Evolutionary conservation across 2,888 invertebrate species (phyloP).

Genomic region (Empis livida): DNA sequence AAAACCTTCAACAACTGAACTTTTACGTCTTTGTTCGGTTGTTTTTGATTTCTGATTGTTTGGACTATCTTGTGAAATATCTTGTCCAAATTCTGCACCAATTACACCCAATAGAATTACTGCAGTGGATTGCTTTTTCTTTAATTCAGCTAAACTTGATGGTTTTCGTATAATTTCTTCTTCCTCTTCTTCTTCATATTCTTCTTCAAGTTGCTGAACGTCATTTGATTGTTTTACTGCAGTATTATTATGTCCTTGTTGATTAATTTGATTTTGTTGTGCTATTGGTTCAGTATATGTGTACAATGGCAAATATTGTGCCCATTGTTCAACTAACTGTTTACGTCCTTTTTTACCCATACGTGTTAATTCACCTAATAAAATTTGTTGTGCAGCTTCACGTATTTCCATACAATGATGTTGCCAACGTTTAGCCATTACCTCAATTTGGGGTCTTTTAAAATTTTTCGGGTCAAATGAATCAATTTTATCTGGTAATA

Average conservation of each 20-base stretch:
- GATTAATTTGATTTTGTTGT: conserved; percentile 38
- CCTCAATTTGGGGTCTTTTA: conserved; percentile 93
- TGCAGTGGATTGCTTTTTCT: conserved; percentile 92
- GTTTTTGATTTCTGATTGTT: conserved; percentile 14
- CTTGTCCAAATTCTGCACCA: conserved; percentile 96
- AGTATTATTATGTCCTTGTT: conserved; percentile 8
- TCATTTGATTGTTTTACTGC: background rate
- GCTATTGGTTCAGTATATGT: conserved; percentile 68
- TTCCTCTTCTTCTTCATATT: conserved; percentile 78
- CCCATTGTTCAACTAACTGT: conserved; percentile 88
- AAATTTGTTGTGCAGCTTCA: conserved; percentile 90
- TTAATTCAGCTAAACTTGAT: conserved; percentile 71
- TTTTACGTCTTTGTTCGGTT: conserved; percentile 46
- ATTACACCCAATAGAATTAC: conserved; percentile 94
- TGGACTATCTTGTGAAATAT: conserved; percentile 61
- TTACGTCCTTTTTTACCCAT: conserved; percentile 69
- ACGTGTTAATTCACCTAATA: conserved; percentile 83
- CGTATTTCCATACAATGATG: conserved; percentile 96
- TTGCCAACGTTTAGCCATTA: conserved; percentile 96
- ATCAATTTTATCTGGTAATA: conserved; percentile 85
- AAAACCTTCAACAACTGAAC: conserved; percentile 74
- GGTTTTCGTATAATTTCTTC: conserved; percentile 75
- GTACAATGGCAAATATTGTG: conserved; percentile 83
- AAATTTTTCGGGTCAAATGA: conserved; percentile 46
- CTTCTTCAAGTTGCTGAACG: conserved; percentile 38